Conservation (phyloP, 2,888 invertebrate species). For the Pasiphila rectangulata region DNA sequence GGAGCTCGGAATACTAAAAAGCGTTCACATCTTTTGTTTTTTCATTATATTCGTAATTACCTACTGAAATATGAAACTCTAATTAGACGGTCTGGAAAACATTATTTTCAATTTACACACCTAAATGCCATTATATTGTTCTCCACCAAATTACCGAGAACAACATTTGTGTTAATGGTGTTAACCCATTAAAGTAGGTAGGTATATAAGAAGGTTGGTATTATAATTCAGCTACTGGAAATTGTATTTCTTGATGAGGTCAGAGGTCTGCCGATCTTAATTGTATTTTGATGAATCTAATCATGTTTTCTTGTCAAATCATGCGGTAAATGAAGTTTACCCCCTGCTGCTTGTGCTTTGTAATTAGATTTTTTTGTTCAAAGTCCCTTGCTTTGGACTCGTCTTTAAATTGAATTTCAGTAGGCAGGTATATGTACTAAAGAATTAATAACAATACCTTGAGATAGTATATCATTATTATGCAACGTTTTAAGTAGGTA, state of each 20-base stretch:
- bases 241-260: constrained; percentile 40
- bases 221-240: constrained; percentile 36
- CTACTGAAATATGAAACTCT: constrained; percentile 39
- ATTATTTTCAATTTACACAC: constrained; percentile 43
- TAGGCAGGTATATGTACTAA: too few relatives aligned
- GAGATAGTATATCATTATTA: too few relatives aligned
- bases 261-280: constrained; percentile 52
- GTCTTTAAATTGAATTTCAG: constrained; percentile 14
- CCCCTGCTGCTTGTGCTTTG: constrained; percentile 35
- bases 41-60: constrained; percentile 36
- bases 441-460: too few relatives aligned
- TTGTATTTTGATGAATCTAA: constrained; percentile 69
- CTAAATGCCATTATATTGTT: constrained; percentile 37
- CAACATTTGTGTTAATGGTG: constrained; percentile 44
- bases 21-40: constrained; percentile 28
- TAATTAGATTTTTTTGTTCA: constrained; percentile 30
- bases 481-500: too few relatives aligned
- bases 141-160: constrained; percentile 41
- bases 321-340: constrained; percentile 70
- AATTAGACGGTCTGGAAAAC: constrained; percentile 34
- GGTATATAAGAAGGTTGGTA: constrained; percentile 37
- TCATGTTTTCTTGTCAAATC: constrained; percentile 70
- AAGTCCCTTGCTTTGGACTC: constrained; percentile 17
- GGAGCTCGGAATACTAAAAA: not conserved
- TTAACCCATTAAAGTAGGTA: constrained; percentile 29